A percentile compares a stretch with the other conserved stretches of the same genome.
Conservation (phyloP, 2,113 vertebrate genomes). For the Dipodomys ordii region DNA sequence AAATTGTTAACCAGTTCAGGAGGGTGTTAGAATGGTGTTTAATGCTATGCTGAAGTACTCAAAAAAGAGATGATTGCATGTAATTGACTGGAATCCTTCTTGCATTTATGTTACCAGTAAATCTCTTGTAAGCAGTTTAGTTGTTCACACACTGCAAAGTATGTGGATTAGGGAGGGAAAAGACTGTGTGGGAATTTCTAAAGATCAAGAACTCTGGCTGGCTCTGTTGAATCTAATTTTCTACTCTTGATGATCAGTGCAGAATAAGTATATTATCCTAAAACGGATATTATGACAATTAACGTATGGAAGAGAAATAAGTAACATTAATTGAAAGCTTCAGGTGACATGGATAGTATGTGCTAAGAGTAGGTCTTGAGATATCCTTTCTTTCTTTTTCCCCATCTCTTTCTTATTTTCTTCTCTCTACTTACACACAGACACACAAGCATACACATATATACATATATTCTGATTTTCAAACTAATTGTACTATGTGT, state of each 20-base stretch:
- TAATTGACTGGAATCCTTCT: constrained; percentile 69
- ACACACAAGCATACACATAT: no score
- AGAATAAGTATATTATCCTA: constrained; percentile 37
- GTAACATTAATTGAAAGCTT: not conserved
- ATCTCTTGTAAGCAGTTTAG: constrained; percentile 80
- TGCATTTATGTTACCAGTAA: constrained; percentile 72
- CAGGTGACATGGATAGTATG: not conserved
- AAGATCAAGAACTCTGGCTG: constrained; percentile 43
- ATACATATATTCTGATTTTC: not conserved
- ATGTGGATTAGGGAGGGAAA: constrained; percentile 78
- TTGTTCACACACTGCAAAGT: constrained; percentile 77
- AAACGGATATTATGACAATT: constrained; percentile 29
- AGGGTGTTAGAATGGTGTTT: not conserved
- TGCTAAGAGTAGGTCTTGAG: not conserved
- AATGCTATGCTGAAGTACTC: not conserved
- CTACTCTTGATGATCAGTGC: constrained; percentile 54
- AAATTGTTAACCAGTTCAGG: not conserved
- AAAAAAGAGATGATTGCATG: constrained; percentile 62
- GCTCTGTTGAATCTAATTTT: constrained; percentile 55
- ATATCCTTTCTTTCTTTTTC: no score
- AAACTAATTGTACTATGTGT: not conserved
- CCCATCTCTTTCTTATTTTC: no score
- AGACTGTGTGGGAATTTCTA: constrained; percentile 74
- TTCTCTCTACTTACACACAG: no score
- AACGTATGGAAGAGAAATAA: not conserved